Percentiles rank a stretch among this genome's conserved stretches.
Evolutionary conservation across 2,888 invertebrate genomes (phyloP).

Genomic region (Seira sanloemensis): DNA sequence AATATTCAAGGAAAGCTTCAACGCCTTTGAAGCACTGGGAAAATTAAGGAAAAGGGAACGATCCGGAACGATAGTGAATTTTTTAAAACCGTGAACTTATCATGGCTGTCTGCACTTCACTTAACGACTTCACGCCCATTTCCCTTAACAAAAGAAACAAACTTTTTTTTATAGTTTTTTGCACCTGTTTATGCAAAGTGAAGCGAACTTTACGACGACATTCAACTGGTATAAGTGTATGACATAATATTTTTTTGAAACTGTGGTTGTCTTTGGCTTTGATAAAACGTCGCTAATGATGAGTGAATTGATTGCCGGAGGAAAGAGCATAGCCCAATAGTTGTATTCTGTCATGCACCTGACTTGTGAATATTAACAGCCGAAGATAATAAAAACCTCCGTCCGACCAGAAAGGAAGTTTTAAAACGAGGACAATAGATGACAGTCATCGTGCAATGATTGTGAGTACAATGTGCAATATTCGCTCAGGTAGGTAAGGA

Average conservation of each 20-base stretch:
- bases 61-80: conserved; percentile 59
- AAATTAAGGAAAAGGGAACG: conserved; percentile 29
- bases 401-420: not conserved
- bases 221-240: too few relatives aligned
- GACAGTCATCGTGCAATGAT: conserved; percentile 18
- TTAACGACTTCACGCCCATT: conserved; percentile 63
- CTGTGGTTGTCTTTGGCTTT: too few relatives aligned
- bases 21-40: not conserved
- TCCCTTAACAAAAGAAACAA: conserved; percentile 44
- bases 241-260: not conserved
- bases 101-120: conserved; percentile 61
- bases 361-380: too few relatives aligned
- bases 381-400: not conserved
- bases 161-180: conserved; percentile 21
- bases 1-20: too few relatives aligned
- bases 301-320: not conserved
- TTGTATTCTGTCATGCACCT: not conserved
- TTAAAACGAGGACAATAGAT: not conserved
- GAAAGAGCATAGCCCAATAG: not conserved
- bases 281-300: not conserved
- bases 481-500: conserved; percentile 33
- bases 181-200: conserved; percentile 55
- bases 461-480: conserved; percentile 22
- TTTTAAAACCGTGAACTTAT: conserved; percentile 59
- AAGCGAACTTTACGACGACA: too few relatives aligned